phyloP scores from a whole-genome alignment of 2,888 invertebrate genomes.

The Andrena fulva region DNA sequence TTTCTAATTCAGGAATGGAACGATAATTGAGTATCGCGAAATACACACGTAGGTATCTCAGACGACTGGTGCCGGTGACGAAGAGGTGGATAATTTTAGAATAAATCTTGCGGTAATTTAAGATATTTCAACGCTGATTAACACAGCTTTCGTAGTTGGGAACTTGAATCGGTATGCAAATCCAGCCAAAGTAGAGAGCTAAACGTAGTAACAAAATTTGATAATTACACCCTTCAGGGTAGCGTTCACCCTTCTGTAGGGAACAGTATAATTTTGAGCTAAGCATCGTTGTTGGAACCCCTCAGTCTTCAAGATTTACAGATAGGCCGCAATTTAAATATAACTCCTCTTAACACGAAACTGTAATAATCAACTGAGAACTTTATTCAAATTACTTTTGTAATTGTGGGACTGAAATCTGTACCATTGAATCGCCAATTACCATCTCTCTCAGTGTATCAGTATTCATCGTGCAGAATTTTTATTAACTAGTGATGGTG shows the following conservation, averaged over 20 bases:
- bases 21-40: neutral
- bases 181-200: neutral
- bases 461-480: too few species aligned
- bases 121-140: conserved; percentile 17
- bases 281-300: neutral
- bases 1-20: neutral
- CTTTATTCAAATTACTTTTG: too few species aligned
- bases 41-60: too few species aligned
- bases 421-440: too few species aligned
- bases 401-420: too few species aligned
- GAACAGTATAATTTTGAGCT: neutral
- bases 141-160: conserved; percentile 1
- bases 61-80: neutral
- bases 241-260: neutral
- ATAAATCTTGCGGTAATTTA: conserved; percentile 19
- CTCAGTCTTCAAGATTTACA: neutral
- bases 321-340: neutral
- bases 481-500: too few species aligned
- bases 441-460: too few species aligned
- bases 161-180: conserved; percentile 34
- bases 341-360: neutral
- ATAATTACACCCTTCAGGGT: neutral
- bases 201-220: neutral
- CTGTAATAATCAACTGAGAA: neutral
- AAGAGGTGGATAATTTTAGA: neutral